Evolutionary conservation across 2,888 invertebrate species (phyloP).

Genomic region (Cephus sareptanus): DNA sequence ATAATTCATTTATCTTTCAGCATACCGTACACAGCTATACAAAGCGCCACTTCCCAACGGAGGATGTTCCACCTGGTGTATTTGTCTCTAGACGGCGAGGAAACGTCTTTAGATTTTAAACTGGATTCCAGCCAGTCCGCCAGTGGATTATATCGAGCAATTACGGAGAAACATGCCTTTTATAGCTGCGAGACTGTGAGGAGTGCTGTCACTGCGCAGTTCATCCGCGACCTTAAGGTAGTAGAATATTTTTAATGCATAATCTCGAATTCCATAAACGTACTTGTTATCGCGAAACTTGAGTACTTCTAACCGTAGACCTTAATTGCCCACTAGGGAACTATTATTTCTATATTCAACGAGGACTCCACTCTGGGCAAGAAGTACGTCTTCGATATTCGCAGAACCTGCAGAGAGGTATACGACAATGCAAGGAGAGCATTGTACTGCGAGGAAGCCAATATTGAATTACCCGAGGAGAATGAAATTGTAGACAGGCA

Average conservation of each 20-base stretch:
- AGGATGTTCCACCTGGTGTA: conserved; percentile 82
- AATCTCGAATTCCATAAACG: neutral
- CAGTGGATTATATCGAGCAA: conserved; percentile 84
- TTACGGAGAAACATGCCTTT: conserved; percentile 93
- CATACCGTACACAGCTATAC: conserved; percentile 85
- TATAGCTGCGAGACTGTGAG: conserved; percentile 93
- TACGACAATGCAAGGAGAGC: conserved; percentile 88
- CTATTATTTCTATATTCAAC: conserved; percentile 91
- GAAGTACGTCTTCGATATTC: conserved; percentile 91
- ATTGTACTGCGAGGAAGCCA: conserved; percentile 69
- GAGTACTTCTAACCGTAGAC: neutral
- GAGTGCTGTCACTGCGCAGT: conserved; percentile 88
- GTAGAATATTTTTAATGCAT: conserved; percentile 14
- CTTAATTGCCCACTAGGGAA: conserved; percentile 70
- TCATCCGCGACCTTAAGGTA: conserved; percentile 87
- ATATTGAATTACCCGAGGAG: conserved; percentile 55
- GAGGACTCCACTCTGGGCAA: conserved; percentile 88
- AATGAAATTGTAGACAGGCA: conserved; percentile 54
- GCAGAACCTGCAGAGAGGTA: conserved; percentile 88
- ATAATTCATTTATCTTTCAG: conserved; percentile 58
- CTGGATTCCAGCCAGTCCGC: conserved; percentile 85
- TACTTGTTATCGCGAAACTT: neutral
- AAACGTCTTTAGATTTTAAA: conserved; percentile 80
- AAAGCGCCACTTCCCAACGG: conserved; percentile 80
- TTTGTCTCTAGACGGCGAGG: conserved; percentile 76